These are phyloP conservation scores for Sminthopsis crassicaudata DNA, from an alignment of 2,113 vertebrate species.

Conservation along the genomic window DNA sequence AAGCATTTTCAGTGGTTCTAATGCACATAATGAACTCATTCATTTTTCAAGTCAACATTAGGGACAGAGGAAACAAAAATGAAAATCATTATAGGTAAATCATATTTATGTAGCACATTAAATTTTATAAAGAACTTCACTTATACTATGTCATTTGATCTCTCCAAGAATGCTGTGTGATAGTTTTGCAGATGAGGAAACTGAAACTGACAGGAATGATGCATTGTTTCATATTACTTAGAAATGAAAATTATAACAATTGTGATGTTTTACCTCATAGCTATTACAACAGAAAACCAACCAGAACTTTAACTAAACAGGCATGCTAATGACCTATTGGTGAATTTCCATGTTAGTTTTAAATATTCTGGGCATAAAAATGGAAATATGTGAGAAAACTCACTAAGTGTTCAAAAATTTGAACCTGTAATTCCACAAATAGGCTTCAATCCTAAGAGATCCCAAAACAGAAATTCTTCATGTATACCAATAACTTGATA, in stretches of 20 bases:
- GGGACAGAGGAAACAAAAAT: background rate
- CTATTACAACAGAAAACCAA: background rate
- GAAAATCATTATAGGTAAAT: background rate
- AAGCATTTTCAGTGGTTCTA: background rate
- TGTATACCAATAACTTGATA: background rate
- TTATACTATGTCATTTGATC: background rate
- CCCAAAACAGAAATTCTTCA: background rate
- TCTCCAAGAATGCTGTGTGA: background rate
- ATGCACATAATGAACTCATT: constrained; percentile 10
- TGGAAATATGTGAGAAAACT: background rate
- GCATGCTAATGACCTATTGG: background rate
- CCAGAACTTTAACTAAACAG: background rate
- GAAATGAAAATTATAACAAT: background rate
- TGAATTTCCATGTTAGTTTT: background rate
- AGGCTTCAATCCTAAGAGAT: background rate
- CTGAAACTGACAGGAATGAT: background rate
- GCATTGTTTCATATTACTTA: background rate
- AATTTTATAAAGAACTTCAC: background rate
- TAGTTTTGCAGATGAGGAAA: background rate
- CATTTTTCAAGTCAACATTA: constrained; percentile 13
- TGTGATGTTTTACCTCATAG: background rate
- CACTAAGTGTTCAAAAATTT: background rate
- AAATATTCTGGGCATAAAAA: background rate
- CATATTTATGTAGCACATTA: background rate
- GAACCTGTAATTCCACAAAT: background rate